Percentiles rank a stretch among this genome's conserved stretches.
Evolutionary conservation across 2,797 vertebrate species (phyloP).

Genomic region (Gymnoscopelus braueri): DNA sequence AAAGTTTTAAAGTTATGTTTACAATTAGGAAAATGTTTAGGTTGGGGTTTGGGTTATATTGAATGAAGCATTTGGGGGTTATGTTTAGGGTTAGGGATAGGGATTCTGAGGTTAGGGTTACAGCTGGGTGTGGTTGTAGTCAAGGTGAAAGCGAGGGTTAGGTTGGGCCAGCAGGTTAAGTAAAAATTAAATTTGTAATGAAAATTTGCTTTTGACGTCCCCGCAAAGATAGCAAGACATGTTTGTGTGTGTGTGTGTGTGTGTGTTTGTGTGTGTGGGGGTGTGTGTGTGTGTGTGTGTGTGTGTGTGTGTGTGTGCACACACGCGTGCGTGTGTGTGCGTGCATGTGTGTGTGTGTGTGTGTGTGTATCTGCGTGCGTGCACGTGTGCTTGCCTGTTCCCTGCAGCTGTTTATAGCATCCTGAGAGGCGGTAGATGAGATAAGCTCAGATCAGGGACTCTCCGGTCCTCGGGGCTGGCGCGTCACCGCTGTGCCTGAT

Average conservation of each 20-base stretch:
- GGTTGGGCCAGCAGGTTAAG: too few species aligned
- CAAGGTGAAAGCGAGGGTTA: too few species aligned
- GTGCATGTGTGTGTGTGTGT: slow-evolving; percentile 23
- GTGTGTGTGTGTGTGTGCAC: neutral
- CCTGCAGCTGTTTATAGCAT: slow-evolving; percentile 59
- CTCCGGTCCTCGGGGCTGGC: slow-evolving; percentile 45
- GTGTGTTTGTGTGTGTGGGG: slow-evolving; percentile 18
- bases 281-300: slow-evolving; percentile 11
- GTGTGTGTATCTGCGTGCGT: slow-evolving; percentile 12
- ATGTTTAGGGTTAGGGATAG: too few species aligned
- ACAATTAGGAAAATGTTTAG: too few species aligned
- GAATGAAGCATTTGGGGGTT: too few species aligned
- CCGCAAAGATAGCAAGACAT: too few species aligned
- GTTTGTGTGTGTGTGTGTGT: slow-evolving; percentile 16
- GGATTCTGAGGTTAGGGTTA: too few species aligned
- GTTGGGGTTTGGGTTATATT: too few species aligned
- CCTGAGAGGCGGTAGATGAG: slow-evolving; percentile 45
- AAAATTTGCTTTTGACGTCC: too few species aligned
- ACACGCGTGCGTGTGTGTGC: slow-evolving; percentile 14
- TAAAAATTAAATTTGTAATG: too few species aligned
- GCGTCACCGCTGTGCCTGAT: slow-evolving; percentile 39
- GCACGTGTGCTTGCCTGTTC: slow-evolving; percentile 31
- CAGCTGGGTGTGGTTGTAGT: too few species aligned
- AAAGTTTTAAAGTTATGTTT: too few species aligned
- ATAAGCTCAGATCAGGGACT: slow-evolving; percentile 41